A percentile compares a stretch with the other conserved stretches of the same genome.
Conservation (phyloP, 2,113 vertebrate genomes). For the Odocoileus hemionus region DNA sequence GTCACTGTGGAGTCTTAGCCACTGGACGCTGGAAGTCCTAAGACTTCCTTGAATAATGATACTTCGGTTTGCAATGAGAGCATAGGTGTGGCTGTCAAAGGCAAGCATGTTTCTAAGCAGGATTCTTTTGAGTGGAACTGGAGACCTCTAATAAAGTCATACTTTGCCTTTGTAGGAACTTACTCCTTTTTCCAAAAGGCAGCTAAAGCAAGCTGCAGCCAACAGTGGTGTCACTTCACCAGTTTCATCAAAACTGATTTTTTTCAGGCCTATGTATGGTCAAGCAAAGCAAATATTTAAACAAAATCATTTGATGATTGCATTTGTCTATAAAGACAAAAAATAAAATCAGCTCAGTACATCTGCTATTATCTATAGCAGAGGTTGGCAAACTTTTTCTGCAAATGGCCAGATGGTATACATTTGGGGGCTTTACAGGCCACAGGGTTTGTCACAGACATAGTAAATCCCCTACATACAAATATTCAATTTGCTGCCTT, state of each 20-base stretch:
- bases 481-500: background rate
- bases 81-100: background rate
- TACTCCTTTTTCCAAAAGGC: background rate
- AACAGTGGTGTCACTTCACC: background rate
- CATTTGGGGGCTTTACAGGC: background rate
- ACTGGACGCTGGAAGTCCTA: background rate
- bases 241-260: background rate
- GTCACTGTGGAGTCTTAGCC: background rate
- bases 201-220: background rate
- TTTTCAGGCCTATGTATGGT: background rate
- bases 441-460: background rate
- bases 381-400: background rate
- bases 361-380: background rate
- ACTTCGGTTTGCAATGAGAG: background rate
- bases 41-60: background rate
- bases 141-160: background rate
- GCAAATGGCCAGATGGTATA: background rate
- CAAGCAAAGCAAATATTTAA: background rate
- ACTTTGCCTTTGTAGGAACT: background rate
- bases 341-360: background rate
- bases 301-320: background rate
- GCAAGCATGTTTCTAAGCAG: background rate
- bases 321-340: background rate
- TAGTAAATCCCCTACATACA: background rate
- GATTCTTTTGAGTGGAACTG: background rate